These are phyloP conservation scores for Manis javanica DNA, from an alignment of 2,797 vertebrate genomes.

Conservation along the genomic window DNA sequence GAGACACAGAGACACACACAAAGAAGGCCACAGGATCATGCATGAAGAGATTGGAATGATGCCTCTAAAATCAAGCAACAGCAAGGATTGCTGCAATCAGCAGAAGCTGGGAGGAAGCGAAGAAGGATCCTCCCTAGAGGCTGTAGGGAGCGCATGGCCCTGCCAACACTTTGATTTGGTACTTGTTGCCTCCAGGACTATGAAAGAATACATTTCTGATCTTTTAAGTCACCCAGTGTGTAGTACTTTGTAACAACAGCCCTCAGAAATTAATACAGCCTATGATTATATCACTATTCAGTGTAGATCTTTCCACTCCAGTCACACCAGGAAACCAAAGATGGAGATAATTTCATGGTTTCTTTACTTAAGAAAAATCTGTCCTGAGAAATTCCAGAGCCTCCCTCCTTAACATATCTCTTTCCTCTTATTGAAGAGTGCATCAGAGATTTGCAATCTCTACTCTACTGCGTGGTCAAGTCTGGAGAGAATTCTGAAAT, in stretches of 20 bases:
- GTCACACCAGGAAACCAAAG: background rate
- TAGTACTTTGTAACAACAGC: background rate
- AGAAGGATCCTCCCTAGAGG: background rate
- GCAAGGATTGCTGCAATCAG: background rate
- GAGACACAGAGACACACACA: background rate
- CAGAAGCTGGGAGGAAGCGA: background rate
- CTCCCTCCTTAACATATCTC: background rate
- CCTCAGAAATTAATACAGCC: background rate
- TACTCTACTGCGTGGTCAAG: background rate
- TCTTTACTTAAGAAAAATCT: background rate
- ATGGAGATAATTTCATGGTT: background rate
- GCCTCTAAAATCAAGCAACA: background rate
- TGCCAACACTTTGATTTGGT: background rate
- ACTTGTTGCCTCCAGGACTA: background rate
- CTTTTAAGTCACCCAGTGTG: background rate
- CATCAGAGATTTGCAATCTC: background rate
- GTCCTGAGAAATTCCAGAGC: background rate
- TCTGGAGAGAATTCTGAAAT: slow-evolving; percentile 31
- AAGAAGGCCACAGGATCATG: background rate
- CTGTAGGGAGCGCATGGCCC: background rate
- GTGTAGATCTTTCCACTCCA: background rate
- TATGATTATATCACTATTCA: background rate
- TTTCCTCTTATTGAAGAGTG: background rate
- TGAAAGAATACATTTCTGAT: background rate
- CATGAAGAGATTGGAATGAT: background rate